Evolutionary conservation across 1,140 invertebrate genomes (phyloP).

Genomic region (Batillaria attramentaria): DNA sequence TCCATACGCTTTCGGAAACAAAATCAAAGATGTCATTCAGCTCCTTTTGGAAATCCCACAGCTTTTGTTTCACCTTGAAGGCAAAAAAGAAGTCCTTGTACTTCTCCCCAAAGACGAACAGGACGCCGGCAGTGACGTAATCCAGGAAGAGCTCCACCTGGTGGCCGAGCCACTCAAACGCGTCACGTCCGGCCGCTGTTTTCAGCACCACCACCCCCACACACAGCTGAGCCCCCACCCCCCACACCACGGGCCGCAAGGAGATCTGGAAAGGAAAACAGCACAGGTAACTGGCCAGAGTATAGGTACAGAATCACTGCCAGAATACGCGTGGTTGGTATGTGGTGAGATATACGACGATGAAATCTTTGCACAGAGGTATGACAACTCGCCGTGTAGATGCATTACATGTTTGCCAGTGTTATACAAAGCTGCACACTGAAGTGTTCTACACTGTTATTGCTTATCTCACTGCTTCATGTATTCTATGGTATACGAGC

Average conservation of each 20-base stretch:
- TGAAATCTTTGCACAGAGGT: too few relatives aligned
- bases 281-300: too few relatives aligned
- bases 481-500: too few relatives aligned
- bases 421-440: too few relatives aligned
- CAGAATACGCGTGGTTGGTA: too few relatives aligned
- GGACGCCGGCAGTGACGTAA: conserved; percentile 83
- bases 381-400: too few relatives aligned
- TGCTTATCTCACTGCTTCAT: too few relatives aligned
- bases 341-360: too few relatives aligned
- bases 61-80: conserved; percentile 56
- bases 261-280: conserved; percentile 61
- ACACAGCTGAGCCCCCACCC: conserved; percentile 86
- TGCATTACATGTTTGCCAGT: too few relatives aligned
- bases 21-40: background rate
- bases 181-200: conserved; percentile 82
- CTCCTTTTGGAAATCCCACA: background rate
- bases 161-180: conserved; percentile 86
- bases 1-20: background rate
- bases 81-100: conserved; percentile 63
- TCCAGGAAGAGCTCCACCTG: conserved; percentile 81
- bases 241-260: conserved; percentile 73
- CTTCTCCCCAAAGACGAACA: conserved; percentile 86
- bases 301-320: too few relatives aligned
- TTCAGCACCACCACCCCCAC: conserved; percentile 89
- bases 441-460: too few relatives aligned